Conservation (phyloP, 2,888 invertebrate species). For the Ophion obscuratus region DNA sequence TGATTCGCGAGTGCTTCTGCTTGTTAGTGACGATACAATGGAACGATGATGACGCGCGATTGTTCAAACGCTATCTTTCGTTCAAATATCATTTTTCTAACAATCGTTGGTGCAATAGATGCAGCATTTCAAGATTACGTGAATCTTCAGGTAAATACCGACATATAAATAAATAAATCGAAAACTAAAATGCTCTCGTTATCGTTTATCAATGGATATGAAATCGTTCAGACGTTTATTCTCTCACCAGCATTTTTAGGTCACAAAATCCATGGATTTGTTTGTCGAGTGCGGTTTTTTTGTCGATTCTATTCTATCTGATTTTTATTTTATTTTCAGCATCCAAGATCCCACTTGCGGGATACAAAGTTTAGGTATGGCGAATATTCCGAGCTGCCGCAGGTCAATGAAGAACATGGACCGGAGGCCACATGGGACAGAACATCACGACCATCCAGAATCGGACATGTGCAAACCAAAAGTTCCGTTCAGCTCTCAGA, state of each 20-base stretch:
- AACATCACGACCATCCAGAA: constrained; percentile 51
- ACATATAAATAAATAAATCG: neutral
- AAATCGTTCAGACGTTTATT: neutral
- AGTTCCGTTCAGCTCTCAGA: constrained; percentile 61
- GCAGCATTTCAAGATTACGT: constrained; percentile 64
- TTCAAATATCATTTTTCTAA: constrained; percentile 69
- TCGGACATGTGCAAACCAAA: constrained; percentile 37
- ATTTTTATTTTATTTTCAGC: constrained; percentile 26
- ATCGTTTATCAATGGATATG: neutral
- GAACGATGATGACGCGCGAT: constrained; percentile 71
- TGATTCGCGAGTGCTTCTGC: neutral
- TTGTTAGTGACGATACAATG: constrained; percentile 65
- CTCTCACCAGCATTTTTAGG: neutral
- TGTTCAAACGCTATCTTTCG: constrained; percentile 62
- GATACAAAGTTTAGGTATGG: constrained; percentile 70
- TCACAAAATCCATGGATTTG: neutral
- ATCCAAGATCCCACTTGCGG: constrained; percentile 66
- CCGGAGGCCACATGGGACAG: constrained; percentile 67
- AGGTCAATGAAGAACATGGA: constrained; percentile 74
- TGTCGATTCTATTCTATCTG: neutral
- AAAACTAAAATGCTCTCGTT: neutral
- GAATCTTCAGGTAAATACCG: constrained; percentile 69
- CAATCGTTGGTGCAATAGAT: constrained; percentile 43
- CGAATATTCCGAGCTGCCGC: constrained; percentile 75
- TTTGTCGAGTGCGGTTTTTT: neutral